Evolutionary conservation across 30 jellyfish, hydroid and myxozoan species (phyloP).

Genomic region (Hydra vulgaris): DNA sequence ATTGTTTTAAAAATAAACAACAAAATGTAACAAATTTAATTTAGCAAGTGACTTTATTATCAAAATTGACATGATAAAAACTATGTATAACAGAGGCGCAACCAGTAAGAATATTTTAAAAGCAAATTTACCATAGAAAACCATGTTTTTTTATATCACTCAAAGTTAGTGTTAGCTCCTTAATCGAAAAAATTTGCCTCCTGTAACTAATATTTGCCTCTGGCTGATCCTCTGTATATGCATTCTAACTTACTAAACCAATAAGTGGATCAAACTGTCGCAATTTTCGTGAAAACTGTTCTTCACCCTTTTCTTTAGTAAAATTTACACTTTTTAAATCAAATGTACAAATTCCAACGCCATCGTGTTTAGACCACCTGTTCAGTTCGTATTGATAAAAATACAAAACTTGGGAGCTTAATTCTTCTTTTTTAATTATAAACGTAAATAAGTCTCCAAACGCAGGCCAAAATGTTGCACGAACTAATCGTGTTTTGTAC

Average conservation of each 20-base stretch:
- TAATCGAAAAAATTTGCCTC: no score
- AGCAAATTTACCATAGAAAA: not conserved
- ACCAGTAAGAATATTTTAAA: no score
- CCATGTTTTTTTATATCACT: no score
- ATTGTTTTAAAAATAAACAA: not conserved
- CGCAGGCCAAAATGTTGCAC: slow-evolving; percentile 92
- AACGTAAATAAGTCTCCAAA: slow-evolving; percentile 64
- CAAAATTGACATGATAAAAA: no score
- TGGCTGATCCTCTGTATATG: no score
- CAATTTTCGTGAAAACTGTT: slow-evolving; percentile 30
- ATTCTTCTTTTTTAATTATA: slow-evolving; percentile 27
- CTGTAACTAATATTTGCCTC: no score
- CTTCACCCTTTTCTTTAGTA: slow-evolving; percentile 43
- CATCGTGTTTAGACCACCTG: slow-evolving; percentile 94
- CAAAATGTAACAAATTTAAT: not conserved
- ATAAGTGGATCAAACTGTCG: slow-evolving; percentile 69
- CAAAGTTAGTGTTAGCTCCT: no score
- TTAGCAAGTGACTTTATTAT: no score
- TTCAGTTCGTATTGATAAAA: slow-evolving; percentile 73
- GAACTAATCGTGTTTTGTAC: slow-evolving; percentile 55
- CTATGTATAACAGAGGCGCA: no score
- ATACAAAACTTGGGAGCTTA: slow-evolving; percentile 38
- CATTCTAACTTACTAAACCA: slow-evolving; percentile 47
- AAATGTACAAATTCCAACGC: slow-evolving; percentile 58
- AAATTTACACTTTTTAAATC: slow-evolving; percentile 32